Percentiles rank a stretch among this genome's conserved stretches.
These are phyloP conservation scores for Lagopus leucura DNA, from an alignment of 2,113 vertebrate species.

Conservation along the genomic window DNA sequence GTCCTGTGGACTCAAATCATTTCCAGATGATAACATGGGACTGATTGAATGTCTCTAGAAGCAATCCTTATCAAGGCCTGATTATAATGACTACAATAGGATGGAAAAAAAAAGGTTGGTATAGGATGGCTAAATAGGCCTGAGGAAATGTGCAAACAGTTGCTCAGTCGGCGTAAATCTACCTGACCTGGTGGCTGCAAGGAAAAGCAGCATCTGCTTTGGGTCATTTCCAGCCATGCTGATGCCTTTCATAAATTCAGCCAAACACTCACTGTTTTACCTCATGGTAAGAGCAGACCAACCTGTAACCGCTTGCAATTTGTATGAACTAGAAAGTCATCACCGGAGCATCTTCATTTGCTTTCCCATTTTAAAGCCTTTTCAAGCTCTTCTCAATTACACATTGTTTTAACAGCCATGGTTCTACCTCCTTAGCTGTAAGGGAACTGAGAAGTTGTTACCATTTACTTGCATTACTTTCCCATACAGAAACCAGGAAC, in stretches of 20 bases:
- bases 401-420: not conserved
- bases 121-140: constrained; percentile 18
- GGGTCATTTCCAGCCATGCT: constrained; percentile 21
- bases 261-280: not conserved
- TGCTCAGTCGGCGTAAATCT: not conserved
- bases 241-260: not conserved
- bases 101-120: constrained; percentile 23
- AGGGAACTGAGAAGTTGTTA: not conserved
- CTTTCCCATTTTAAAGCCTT: constrained; percentile 41
- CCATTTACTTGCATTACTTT: not conserved
- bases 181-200: not conserved
- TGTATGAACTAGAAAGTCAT: constrained; percentile 1
- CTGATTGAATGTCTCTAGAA: constrained; percentile 66
- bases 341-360: constrained; percentile 32
- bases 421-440: constrained; percentile 2
- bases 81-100: constrained; percentile 37
- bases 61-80: constrained; percentile 51
- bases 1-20: constrained; percentile 82
- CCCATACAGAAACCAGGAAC: not conserved
- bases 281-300: constrained; percentile 30
- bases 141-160: constrained; percentile 15
- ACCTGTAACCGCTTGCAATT: constrained; percentile 15
- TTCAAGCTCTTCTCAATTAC: constrained; percentile 43
- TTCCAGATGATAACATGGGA: constrained; percentile 81
- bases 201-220: not conserved